Evolutionary conservation across 2,113 vertebrate genomes (phyloP).

Genomic region (Piaya cayana): DNA sequence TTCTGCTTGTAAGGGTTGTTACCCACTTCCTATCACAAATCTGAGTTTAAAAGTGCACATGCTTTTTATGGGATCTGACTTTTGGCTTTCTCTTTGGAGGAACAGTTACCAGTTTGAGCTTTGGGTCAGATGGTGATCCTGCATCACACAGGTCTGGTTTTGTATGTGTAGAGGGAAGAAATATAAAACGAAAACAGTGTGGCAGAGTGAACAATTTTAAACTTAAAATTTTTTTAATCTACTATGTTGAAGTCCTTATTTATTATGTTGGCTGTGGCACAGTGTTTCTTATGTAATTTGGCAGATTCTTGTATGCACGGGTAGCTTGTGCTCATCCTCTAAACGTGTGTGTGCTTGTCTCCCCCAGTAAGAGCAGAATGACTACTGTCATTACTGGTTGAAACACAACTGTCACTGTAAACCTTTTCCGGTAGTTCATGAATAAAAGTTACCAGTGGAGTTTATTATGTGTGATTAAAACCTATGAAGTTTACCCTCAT

Average conservation of each 20-base stretch:
- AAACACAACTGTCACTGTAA: background rate
- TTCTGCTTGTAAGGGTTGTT: background rate
- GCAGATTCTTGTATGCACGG: background rate
- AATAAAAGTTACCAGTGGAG: background rate
- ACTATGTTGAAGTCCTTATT: background rate
- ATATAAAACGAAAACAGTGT: background rate
- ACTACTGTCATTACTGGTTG: background rate
- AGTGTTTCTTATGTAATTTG: background rate
- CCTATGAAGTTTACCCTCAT: background rate
- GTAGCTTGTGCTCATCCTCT: background rate
- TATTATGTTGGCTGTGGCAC: background rate
- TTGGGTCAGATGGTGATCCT: background rate
- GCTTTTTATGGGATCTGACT: background rate
- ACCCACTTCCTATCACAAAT: background rate
- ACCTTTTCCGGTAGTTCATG: background rate
- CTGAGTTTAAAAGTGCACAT: fast-evolving
- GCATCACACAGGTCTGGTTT: background rate
- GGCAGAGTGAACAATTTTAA: background rate
- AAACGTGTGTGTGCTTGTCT: fast-evolving
- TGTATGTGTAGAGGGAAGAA: background rate
- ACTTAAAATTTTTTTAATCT: background rate
- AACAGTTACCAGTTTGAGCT: background rate
- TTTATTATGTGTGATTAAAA: background rate
- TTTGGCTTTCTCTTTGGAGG: background rate
- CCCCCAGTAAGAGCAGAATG: background rate